Base-by-base conservation (phyloP, 1,140 invertebrate genomes). In the Drosophila tropicalis region DNA sequence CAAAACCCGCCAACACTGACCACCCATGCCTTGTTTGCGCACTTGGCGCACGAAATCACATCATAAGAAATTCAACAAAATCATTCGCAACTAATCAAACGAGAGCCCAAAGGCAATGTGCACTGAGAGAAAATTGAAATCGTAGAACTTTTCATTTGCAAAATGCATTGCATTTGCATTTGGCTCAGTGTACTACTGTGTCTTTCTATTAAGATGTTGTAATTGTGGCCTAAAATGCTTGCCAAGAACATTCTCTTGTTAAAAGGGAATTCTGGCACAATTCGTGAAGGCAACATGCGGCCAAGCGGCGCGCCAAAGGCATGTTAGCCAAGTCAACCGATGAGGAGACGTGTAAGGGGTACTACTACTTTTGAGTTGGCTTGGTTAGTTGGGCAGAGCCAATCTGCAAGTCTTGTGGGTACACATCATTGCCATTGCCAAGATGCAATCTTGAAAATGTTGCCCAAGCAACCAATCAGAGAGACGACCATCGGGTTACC, bases 51-150 rank as follows among this genome's bases (percentile, higher is more conserved):
- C 54, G n/a, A 6, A 7, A 12, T 41, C 12, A 15, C 13, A 29
- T 41, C 61, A 34, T 32, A 51, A 39, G 9, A 25, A 32, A 56
- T 69, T 67, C 44, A 68, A 83, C 58, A 44, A 51, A 77, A 69
- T 85, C 77, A 85, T 85, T 85, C 77, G 74, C 70, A 73, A 77
- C 73, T 81, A 81, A 85, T 84, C 77, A 85, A 84, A 77, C 40
- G 63, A 40, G 54, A 40, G 41, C 64, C 54, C 17, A 51, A 44
- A 60, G 65, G 57, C 57, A 63, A 61, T 39, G n/a, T 61, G 40
- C 72, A 74, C 70, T 39, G 56, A 61, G 39, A 75, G 66, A 74
- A 10, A 12, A n/a, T 12, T 2, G 0, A 13, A 39, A 13, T 12
- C n/a, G 34, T 9, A 9, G 22, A 64, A 56, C 40, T 39, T 13